Evolutionary conservation across 1,140 invertebrate genomes (phyloP), one percentile per base, ranked within the genome.

Genomic region (Brachionus sp.): DNA sequence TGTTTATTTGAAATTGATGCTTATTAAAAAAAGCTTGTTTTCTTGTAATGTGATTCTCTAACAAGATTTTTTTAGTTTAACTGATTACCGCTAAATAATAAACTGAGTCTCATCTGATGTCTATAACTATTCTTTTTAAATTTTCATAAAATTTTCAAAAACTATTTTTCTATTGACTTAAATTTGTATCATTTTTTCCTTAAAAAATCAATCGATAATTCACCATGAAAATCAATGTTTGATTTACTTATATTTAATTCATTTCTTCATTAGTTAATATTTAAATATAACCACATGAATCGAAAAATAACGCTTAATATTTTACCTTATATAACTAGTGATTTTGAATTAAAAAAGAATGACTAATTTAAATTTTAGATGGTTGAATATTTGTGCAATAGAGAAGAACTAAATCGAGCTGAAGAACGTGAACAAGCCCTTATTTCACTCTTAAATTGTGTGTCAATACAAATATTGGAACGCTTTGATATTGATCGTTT

Each of bases 401-500:
- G 89, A 84, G 88, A 91, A 85, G 89, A 91, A 84, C 29, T 50
- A 70, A 89, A 91, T 50, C 89, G 91, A 64, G 90, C 91, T 80
- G 91, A 92, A 84, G 94, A 95, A 86, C 90, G 93, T 68, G 93
- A 96, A 87, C 93, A 93, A 85, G 93, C 94, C 5, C 90, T 95
- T 86, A 87, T 95, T 75, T 93, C 94, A 87, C 19, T 82, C 1
- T 35, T 70, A 44, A 66, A 82, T 35, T 29, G 16, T 16, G 39
- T 82, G 2, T 82, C 23, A 35, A 68, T 23, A 39, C 80, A 82
- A 92, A 93, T 62, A 93, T 92, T 84, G 86, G 94, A 4, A 86
- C 88, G 25, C 86, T 92, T 92, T 89, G 89, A 91, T 73, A 88
- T 89, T 80, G 87, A 90, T 23, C 88, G 89, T 84, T 88, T 93